Base-by-base conservation (phyloP, 2,797 vertebrate genomes). In the Gallinago solitaria region DNA sequence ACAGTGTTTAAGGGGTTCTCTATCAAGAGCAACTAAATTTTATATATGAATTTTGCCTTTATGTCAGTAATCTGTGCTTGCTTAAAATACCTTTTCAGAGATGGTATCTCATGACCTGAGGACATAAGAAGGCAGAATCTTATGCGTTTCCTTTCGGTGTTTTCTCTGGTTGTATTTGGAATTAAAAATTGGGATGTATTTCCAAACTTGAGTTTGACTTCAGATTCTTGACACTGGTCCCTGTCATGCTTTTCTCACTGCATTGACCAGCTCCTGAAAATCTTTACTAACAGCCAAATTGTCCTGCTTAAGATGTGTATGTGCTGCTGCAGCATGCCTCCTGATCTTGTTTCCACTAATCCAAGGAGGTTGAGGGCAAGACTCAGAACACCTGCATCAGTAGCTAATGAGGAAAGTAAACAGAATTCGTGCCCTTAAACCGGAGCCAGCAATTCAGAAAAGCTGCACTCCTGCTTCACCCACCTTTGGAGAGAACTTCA, bases 71-170 rank as follows among this genome's bases (percentile, higher is more conserved):
- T 24, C 61, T 75, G 24, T 39, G 9, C 41, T 63, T 79, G 24
- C 11, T 71, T 86, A 81, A 90, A 94, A 65, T 11, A 50, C 5
- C 1, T 39, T 59, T 85, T 77, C 37, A 53, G 16, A 57, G 35
- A 39, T 30, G 7, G 4, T 48, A 25, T 68, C 45, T 30, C 9
- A 0, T 57, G 41, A 78, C 18, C 45, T 16, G 27, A 54, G 27
- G 30, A 12, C 13, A 61, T 60, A 35, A 80, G n/a, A 84, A 54
- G 21, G 70, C 7, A 68, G 32, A 84, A 71, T 4, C 5, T 51
- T 53, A 30, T 9, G 24, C 1, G 3, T n/a, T 53, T 71, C 7
- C 43, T 3, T 61, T 64, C 4, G 0, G 0, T 25, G 9, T 67
- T 86, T 65, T 83, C 64, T 71, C 25, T n/a, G 33, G 0, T 30